Evolutionary conservation across 2,888 invertebrate genomes (phyloP).

Genomic region (Cheilosia scutellata): DNA sequence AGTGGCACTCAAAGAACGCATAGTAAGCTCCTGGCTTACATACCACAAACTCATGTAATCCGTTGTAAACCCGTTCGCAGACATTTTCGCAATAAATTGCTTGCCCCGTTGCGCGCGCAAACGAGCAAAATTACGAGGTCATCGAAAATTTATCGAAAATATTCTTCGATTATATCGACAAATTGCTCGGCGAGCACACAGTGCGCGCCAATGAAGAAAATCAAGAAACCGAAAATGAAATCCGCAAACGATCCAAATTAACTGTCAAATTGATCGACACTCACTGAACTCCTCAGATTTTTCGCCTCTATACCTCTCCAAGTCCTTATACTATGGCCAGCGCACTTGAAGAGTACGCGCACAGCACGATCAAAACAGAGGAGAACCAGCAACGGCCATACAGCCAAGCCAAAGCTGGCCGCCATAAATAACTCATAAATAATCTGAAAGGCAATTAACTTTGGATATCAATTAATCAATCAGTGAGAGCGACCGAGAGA

Average conservation of each 20-base stretch:
- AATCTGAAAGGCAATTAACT: conserved; percentile 81
- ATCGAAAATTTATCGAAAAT: conserved; percentile 60
- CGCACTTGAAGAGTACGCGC: conserved; percentile 61
- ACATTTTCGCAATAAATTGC: conserved; percentile 18
- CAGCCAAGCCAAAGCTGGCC: conserved; percentile 55
- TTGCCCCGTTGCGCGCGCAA: background rate
- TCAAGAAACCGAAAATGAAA: conserved; percentile 49
- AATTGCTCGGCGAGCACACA: conserved; percentile 47
- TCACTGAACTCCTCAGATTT: conserved; percentile 55
- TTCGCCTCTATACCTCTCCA: conserved; percentile 10
- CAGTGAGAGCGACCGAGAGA: conserved; percentile 77
- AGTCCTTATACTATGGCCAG: background rate
- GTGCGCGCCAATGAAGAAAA: conserved; percentile 17
- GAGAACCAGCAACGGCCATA: conserved; percentile 12
- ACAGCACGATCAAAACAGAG: conserved; percentile 67
- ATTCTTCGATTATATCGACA: conserved; percentile 68
- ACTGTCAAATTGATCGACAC: conserved; percentile 75
- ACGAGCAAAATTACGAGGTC: conserved; percentile 47
- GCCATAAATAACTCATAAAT: conserved; percentile 79
- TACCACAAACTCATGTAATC: background rate
- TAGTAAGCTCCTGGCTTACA: background rate
- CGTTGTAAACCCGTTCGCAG: conserved; percentile 2
- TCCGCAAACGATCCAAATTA: conserved; percentile 68
- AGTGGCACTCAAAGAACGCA: background rate
- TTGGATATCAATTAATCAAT: conserved; percentile 82